Evolutionary conservation across 2,888 invertebrate species (phyloP), one percentile per base, ranked within the genome.

Genomic region (Cyrtodaria siliqua): DNA sequence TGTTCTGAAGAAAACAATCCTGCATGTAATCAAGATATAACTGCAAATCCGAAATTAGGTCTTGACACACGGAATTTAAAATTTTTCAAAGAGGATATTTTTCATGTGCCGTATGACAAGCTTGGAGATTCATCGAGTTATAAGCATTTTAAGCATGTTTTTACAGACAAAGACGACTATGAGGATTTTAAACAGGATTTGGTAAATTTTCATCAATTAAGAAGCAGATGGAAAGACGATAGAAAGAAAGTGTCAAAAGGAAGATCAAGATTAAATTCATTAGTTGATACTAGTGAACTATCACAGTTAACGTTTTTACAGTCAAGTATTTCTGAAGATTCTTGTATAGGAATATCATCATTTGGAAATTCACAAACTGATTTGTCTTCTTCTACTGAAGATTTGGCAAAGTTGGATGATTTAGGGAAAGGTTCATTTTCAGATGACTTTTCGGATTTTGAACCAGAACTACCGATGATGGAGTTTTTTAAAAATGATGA

Each of bases 151-250:
- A 81, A 83, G 44, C 82, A 87, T 82, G 88, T 87, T 6, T 89
- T 89, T 75, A 67, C 72, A 6, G 89, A 88, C 76, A 88, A 88
- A 62, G 84, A 85, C 16, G 90, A 90, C 70, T 90, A 89, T 78
- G 90, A 90, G 69, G 90, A 90, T 50, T 89, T 90, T 66, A 90
- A 89, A 68, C 86, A 86, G 27, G 89, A 89, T 69, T 79, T 89
- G 61, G 64, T 79, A 27, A 81, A 87, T 67, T 89, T 89, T 63
- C 77, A 81, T 66, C 66, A 66, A 38, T 40, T 71, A 56, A 59
- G 71, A 49, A 71, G 67, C 50, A 47, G 77, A 18, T 81, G 80
- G 80, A 77, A 77, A 61, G 74, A 63, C 57, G 70, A 74, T 14
- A 55, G 77, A 29, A 79, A 59, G 50, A 79, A 82, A 57, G 62